Evolutionary conservation across 2,888 invertebrate species (phyloP), one percentile per base, ranked within the genome.

Genomic region (Caenorhabditis doughertyi): DNA sequence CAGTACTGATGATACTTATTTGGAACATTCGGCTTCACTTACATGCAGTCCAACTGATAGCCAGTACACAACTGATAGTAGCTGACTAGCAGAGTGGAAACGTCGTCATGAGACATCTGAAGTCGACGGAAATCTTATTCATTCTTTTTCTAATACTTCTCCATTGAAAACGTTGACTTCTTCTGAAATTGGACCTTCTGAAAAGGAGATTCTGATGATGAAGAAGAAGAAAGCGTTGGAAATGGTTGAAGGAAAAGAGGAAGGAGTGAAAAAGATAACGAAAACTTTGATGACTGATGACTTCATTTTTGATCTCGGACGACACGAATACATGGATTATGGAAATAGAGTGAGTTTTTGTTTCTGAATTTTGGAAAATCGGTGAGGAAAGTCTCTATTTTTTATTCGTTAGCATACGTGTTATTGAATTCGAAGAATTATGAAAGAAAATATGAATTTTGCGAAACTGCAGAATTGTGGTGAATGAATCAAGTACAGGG

Each of bases 11-110:
- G 81, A 65, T 51, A 35, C 73, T 56, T 76, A 79, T 23, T 65
- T 83, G 56, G 80, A 80, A 70, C 84, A 86, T 44, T 85, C 85
- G 42, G 84, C 85, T n/a, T 86, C 85, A n/a, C n/a, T n/a, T n/a
- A n/a, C n/a, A 58, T 84, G 85, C 73, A 84, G 84, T 53, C 85
- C 85, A 21, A 82, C 79, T 35, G 83, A 83, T 55, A 83, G 79
- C 62, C 65, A 70, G 29, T 74, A 73, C 42, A 62, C 83, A 8
- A 70, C 35, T n/a, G 81, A 84, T 72, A 81, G 81, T 42, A 77
- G 77, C 70, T 84, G 79, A 84, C 81, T 79, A 81, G 73, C 81
- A 60, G 68, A 42, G 79, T 71, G 74, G 51, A 51, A 35, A 9
- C 5, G 72, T 79, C 82, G 73, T 62, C 67, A 21, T 56, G 47